Evolutionary conservation across 2,888 invertebrate genomes (phyloP), one percentile per base, ranked within the genome.

Genomic region (Hypena proboscidalis): DNA sequence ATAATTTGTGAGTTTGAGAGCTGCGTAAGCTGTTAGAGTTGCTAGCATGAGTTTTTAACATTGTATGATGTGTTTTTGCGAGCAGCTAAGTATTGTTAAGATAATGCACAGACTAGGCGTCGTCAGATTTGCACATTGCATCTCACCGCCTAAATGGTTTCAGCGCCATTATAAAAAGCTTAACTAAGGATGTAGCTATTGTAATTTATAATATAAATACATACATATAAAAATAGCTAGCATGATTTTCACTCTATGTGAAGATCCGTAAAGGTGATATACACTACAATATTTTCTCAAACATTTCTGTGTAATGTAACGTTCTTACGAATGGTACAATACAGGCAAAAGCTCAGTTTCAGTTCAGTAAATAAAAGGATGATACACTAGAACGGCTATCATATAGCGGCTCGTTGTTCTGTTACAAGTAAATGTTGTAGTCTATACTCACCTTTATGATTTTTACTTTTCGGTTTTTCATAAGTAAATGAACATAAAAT

Each of bases 41-140:
- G 49, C 63, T 62, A 58, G 63, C 44, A 32, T 38, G 11, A 36
- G 32, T 37, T 40, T 37, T 33, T 45, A 39, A 29, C 40, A 21
- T 4, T 40, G 9, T 23, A 41, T 29, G 10, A 34, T 32, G 26
- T 47, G 32, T 40, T 32, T 38, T 41, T 32, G 29, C 26, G 8
- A 23, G 30, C 29, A 35, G 8, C 39, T 31, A 39, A 25, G 21
- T 32, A 31, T 34, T 38, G 15, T 34, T 33, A 31, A 36, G 15
- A 7, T 29, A 29, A 23, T 38, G n/a, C 15, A 31, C 6, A 27
- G 22, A 9, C 19, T n/a, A n/a, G 27, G 20, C 17, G 11, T 9
- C n/a, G 14, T 34, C 21, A 34, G 23, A 6, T 11, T 13, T 26
- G 26, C 31, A 29, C 8, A 36, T 15, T 17, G 30, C 40, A 35